A percentile compares a stretch with the other conserved stretches of the same genome.
Evolutionary conservation across 2,113 vertebrate genomes (phyloP).

Genomic region (Poicephalus meyeri): DNA sequence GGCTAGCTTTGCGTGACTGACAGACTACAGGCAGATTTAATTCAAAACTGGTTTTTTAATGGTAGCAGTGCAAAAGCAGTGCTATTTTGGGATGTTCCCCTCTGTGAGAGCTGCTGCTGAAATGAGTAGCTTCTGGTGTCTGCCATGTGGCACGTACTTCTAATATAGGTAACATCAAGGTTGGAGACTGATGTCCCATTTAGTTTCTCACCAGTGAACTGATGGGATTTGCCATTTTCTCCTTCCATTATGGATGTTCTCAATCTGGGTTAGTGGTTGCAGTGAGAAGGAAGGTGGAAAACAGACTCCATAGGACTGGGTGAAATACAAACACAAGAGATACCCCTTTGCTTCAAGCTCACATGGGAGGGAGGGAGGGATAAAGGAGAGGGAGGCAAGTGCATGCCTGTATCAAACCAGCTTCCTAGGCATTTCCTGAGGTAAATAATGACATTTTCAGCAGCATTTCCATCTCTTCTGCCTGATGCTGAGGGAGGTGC

Average conservation of each 20-base stretch:
- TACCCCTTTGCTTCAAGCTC: background rate
- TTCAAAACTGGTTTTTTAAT: background rate
- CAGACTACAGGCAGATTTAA: background rate
- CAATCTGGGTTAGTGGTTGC: background rate
- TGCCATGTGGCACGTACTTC: background rate
- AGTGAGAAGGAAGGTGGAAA: background rate
- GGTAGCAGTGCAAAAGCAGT: background rate
- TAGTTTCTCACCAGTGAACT: background rate
- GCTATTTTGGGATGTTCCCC: background rate
- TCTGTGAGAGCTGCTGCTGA: constrained; percentile 14
- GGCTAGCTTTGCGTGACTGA: background rate
- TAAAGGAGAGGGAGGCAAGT: background rate
- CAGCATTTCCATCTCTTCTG: background rate
- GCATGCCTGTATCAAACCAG: background rate
- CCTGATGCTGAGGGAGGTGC: background rate
- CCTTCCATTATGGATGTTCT: background rate
- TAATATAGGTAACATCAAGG: background rate
- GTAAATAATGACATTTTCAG: background rate
- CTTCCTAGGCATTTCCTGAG: background rate
- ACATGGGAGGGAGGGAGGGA: background rate
- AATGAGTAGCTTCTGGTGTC: background rate
- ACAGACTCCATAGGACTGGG: background rate
- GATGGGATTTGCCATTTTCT: background rate
- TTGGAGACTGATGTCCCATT: background rate
- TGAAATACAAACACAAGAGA: background rate